Percentiles rank a stretch among this genome's conserved stretches.
These are phyloP conservation scores for Watsonalla binaria DNA, from an alignment of 2,888 invertebrate species.

Conservation along the genomic window DNA sequence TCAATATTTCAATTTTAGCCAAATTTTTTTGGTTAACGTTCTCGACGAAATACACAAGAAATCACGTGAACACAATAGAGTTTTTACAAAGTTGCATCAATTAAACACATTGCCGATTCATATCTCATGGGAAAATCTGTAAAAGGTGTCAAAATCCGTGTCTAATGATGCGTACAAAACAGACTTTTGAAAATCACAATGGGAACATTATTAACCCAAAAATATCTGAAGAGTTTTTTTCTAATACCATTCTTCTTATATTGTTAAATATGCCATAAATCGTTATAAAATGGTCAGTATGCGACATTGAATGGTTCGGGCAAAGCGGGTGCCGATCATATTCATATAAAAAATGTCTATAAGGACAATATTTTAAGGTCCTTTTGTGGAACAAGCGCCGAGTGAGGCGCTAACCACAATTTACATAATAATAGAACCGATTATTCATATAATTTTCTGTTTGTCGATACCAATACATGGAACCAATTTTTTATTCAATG, in stretches of 20 bases:
- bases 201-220: slow-evolving; percentile 41
- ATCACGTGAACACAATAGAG: neutral
- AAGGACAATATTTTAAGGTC: slow-evolving; percentile 56
- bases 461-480: slow-evolving; percentile 33
- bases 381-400: slow-evolving; percentile 56
- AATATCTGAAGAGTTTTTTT: slow-evolving; percentile 45
- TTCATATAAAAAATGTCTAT: slow-evolving; percentile 39
- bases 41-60: no score
- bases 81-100: slow-evolving; percentile 20
- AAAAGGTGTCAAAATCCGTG: slow-evolving; percentile 52
- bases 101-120: slow-evolving; percentile 29
- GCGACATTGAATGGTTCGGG: slow-evolving; percentile 52
- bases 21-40: no score
- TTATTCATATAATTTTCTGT: slow-evolving; percentile 49
- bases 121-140: slow-evolving; percentile 53
- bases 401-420: slow-evolving; percentile 61
- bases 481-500: slow-evolving; percentile 24
- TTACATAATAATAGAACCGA: slow-evolving; percentile 59
- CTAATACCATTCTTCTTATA: slow-evolving; percentile 53
- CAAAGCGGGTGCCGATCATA: slow-evolving; percentile 27
- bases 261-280: slow-evolving; percentile 78
- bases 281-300: slow-evolving; percentile 69
- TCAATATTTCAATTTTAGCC: no score
- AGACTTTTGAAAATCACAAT: slow-evolving; percentile 48
- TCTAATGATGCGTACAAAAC: slow-evolving; percentile 61